Evolutionary conservation across 2,797 vertebrate genomes (phyloP), one percentile per base, ranked within the genome.

Genomic region (Coracias cyanogaster): DNA sequence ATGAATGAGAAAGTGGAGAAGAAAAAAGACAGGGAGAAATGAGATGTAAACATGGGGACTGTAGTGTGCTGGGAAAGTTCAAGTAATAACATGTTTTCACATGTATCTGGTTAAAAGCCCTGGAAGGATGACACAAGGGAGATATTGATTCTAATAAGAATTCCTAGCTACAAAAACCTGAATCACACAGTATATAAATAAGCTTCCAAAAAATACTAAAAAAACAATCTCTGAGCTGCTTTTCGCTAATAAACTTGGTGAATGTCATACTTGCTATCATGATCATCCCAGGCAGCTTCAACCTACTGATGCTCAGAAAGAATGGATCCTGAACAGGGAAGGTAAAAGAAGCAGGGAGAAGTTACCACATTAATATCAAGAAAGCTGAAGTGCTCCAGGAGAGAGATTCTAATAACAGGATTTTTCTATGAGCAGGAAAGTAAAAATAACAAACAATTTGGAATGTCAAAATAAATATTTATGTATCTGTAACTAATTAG

Each of bases 1-100:
- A 48, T 93, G 71, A 46, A 52, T 73, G 12, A 70, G 51, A 91
- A 67, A 77, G 21, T 18, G 5, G 46, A 65, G 67, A 67, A 67
- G 62, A 46, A 74, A 48, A n/a, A 74, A 49, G 29, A 28, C 20
- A 43, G 17, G 43, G 57, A 64, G 39, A 93, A 94, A 57, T 43
- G 9, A 67, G 19, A 39, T 60, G 22, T 73, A 82, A 94, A 29
- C 58, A 48, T 18, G 8, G 58, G 28, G 45, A 49, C 33, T 86
- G n/a, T 18, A 74, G 9, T 19, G 70, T 51, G 15, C 51, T 49
- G n/a, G 43, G 35, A 89, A 83, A 91, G 55, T n/a, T 74, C 37
- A 86, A 86, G 48, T 78, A 93, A 78, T 46, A 51, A 55, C 77
- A 46, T 64, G 31, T 62, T 94, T 97, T 96, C 31, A 46, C 48